Percentiles rank a stretch among this genome's conserved stretches.
These are phyloP conservation scores for Procavia capensis DNA, from an alignment of 2,113 vertebrate species.

Conservation along the genomic window DNA sequence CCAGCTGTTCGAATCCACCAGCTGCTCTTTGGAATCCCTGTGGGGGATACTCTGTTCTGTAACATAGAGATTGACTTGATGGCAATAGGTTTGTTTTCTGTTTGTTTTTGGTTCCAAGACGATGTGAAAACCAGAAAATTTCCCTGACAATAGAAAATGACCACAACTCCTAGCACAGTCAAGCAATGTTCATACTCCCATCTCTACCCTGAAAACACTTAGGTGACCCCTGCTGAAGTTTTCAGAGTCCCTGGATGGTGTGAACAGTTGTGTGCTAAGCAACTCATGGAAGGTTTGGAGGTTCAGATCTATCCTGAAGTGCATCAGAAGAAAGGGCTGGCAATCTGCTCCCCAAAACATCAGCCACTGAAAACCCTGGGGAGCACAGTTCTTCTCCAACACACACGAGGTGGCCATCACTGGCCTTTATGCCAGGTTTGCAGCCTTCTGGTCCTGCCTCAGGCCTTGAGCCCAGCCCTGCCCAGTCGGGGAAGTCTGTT, in stretches of 20 bases:
- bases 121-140: neutral
- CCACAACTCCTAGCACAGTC: neutral
- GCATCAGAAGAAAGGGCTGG: neutral
- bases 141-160: neutral
- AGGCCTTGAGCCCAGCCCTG: neutral
- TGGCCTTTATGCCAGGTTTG: neutral
- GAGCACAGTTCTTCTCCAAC: neutral
- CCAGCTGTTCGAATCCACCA: too few species aligned
- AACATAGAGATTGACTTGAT: too few species aligned
- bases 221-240: neutral
- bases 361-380: neutral
- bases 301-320: neutral
- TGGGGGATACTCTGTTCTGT: too few species aligned
- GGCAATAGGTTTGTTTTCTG: too few species aligned
- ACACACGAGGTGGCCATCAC: neutral
- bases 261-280: neutral
- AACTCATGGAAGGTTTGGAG: neutral
- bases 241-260: neutral
- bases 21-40: too few species aligned
- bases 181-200: too few species aligned
- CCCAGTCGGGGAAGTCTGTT: neutral
- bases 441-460: neutral
- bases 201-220: accelerated
- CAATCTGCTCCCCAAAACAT: neutral
- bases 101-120: neutral